Conservation (phyloP, 1,140 invertebrate species). For the Eubasilissa regina region DNA sequence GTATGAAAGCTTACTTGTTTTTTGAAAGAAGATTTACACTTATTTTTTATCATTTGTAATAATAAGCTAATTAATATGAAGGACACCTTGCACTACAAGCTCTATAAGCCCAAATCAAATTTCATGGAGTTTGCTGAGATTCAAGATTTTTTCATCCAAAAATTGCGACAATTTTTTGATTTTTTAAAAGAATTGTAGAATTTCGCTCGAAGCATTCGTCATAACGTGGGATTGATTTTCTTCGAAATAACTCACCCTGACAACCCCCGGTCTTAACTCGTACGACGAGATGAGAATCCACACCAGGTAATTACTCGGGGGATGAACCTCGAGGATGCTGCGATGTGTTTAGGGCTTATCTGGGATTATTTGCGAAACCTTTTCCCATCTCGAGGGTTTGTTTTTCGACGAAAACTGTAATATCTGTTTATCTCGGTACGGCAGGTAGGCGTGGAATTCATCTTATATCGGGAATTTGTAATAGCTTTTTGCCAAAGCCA, state of each 20-base stretch:
- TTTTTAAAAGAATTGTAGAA: background rate
- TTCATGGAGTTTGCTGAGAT: too few relatives aligned
- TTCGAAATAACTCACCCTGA: constrained; percentile 15
- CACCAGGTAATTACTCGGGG: constrained; percentile 40
- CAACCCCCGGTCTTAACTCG: constrained; percentile 19
- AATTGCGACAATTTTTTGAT: too few relatives aligned
- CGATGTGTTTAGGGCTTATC: constrained; percentile 43
- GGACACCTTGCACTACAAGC: too few relatives aligned
- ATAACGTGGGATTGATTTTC: constrained; percentile 23
- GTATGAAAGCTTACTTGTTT: too few relatives aligned
- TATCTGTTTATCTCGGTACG: constrained; percentile 31
- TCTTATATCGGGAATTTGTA: constrained; percentile 4
- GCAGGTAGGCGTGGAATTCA: constrained; percentile 38
- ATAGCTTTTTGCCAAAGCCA: constrained; percentile 21
- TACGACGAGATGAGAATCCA: constrained; percentile 20
- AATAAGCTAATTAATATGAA: too few relatives aligned
- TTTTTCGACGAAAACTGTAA: constrained; percentile 53
- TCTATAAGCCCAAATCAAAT: too few relatives aligned
- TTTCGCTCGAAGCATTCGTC: background rate
- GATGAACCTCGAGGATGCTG: constrained; percentile 29
- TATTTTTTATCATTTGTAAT: too few relatives aligned
- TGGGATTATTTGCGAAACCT: constrained; percentile 45
- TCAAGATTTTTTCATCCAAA: too few relatives aligned
- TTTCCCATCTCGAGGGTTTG: constrained; percentile 43
- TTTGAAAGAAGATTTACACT: too few relatives aligned